phyloP scores from a whole-genome alignment of 2,113 vertebrate genomes.

The Onychorhynchus coronatus region DNA sequence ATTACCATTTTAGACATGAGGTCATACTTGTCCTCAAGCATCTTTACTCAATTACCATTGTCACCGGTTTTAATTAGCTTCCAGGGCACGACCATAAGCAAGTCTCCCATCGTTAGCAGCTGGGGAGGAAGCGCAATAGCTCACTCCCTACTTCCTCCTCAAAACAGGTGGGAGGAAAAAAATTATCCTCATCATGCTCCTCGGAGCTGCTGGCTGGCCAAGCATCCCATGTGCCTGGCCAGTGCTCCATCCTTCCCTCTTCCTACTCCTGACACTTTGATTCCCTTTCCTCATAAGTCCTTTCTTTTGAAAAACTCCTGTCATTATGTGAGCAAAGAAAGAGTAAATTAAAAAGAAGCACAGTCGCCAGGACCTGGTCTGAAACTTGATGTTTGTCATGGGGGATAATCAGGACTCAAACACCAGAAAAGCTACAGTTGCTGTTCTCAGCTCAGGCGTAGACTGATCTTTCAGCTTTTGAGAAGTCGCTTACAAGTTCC shows the following conservation, averaged over 20 bases:
- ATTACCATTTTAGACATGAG: constrained; percentile 69
- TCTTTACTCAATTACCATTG: constrained; percentile 58
- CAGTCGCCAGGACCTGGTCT: background rate
- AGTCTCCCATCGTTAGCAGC: background rate
- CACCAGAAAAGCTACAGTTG: fast-evolving
- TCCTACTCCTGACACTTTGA: fast-evolving
- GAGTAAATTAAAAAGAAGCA: background rate
- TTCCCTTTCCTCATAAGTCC: background rate
- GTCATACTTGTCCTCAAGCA: constrained; percentile 62
- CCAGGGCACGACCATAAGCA: constrained; percentile 18
- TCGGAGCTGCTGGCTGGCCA: fast-evolving
- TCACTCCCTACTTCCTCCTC: background rate
- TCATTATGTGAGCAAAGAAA: background rate
- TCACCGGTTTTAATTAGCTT: constrained; percentile 55
- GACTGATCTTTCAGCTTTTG: background rate
- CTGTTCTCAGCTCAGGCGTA: fast-evolving
- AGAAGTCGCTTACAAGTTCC: background rate
- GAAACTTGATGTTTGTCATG: background rate
- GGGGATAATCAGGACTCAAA: background rate
- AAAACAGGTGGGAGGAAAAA: background rate
- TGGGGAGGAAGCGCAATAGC: background rate
- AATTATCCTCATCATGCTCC: background rate
- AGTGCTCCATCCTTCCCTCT: background rate
- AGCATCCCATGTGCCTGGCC: background rate
- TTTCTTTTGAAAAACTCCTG: background rate